Conservation (phyloP, 2,888 invertebrate species). For the Volucella zonaria region DNA sequence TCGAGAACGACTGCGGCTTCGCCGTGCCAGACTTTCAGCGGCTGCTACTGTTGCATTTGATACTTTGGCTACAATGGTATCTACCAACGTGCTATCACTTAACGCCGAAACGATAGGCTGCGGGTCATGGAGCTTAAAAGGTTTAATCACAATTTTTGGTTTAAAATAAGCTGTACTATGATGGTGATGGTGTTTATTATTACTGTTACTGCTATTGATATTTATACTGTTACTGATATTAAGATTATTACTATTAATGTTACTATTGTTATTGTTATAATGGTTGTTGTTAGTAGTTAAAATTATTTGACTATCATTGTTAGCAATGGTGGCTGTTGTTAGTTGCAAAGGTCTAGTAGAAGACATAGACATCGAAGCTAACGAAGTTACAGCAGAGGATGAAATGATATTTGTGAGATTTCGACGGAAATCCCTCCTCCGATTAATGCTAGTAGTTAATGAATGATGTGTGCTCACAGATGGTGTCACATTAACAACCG, state of each 20-base stretch:
- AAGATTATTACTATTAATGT: too few species aligned
- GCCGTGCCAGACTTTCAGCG: conserved; percentile 80
- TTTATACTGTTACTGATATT: conserved; percentile 71
- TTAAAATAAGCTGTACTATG: conserved; percentile 75
- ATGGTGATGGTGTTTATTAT: conserved; percentile 75
- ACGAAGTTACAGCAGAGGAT: conserved; percentile 76
- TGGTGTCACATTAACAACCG: conserved; percentile 44
- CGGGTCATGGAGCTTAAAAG: conserved; percentile 83
- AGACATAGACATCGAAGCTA: conserved; percentile 73
- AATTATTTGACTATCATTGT: conserved; percentile 72
- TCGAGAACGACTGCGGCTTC: conserved; percentile 81
- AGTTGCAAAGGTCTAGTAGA: conserved; percentile 73
- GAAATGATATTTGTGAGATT: conserved; percentile 62
- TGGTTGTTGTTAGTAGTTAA: conserved; percentile 73
- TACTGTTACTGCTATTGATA: conserved; percentile 32
- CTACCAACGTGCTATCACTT: conserved; percentile 81
- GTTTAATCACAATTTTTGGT: conserved; percentile 82
- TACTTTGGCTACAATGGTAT: conserved; percentile 81
- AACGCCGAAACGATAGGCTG: conserved; percentile 81
- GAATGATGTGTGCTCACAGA: conserved; percentile 75
- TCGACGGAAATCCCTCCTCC: conserved; percentile 68
- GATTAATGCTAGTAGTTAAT: conserved; percentile 76
- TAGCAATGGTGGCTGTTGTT: conserved; percentile 64
- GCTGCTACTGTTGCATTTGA: conserved; percentile 81
- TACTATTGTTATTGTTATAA: conserved; percentile 75